phyloP scores from a whole-genome alignment of 1,140 invertebrate genomes.

The Brachionus sp. region DNA sequence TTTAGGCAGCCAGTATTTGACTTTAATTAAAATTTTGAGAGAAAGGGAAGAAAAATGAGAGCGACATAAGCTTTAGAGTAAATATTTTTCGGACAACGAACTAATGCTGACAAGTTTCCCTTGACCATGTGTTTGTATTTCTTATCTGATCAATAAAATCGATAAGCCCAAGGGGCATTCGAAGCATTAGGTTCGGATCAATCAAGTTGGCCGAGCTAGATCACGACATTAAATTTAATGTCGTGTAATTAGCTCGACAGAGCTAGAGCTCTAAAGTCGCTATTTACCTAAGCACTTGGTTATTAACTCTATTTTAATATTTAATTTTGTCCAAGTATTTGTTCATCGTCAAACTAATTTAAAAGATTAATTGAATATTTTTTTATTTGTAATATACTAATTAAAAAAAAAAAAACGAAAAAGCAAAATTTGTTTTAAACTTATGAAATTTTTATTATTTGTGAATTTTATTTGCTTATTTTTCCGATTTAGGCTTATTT shows the following conservation, averaged over 20 bases:
- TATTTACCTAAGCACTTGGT: constrained; percentile 6
- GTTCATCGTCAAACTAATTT: not conserved
- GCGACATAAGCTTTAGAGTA: constrained; percentile 1
- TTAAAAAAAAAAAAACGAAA: not conserved
- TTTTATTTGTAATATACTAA: constrained; percentile 2
- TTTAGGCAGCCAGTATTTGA: not conserved
- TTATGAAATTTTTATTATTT: constrained; percentile 2
- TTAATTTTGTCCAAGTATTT: not conserved
- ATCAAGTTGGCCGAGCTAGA: not conserved
- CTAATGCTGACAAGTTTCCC: not conserved
- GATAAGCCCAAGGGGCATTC: not conserved
- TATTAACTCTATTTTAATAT: constrained; percentile 1
- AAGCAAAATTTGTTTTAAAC: not conserved
- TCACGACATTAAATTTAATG: not conserved
- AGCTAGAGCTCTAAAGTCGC: not conserved
- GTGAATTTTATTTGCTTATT: not conserved
- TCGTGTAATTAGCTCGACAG: not conserved
- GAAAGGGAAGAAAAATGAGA: not conserved
- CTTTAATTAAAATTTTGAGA: not conserved
- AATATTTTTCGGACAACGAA: constrained; percentile 2
- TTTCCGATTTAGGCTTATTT: not conserved
- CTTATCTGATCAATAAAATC: constrained; percentile 3
- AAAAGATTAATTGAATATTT: constrained; percentile 12
- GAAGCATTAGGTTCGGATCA: not conserved
- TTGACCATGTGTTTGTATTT: not conserved